A percentile compares a stretch with the other conserved stretches of the same genome.
phyloP scores from a whole-genome alignment of 2,113 vertebrate species.

The Engystomops pustulosus region DNA sequence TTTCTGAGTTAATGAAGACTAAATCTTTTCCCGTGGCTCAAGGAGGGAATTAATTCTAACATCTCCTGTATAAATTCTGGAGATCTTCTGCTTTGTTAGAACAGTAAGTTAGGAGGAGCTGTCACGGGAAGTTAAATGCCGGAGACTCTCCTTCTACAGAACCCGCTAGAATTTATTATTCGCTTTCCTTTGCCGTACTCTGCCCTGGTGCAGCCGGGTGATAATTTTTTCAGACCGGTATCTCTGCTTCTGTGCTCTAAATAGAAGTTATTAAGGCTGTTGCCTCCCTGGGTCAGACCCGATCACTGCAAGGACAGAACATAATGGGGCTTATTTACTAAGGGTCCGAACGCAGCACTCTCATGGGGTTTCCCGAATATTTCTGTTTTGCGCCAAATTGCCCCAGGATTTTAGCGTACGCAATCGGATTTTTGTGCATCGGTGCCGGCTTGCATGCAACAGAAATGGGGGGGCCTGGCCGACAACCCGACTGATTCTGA shows the following conservation, averaged over 20 bases:
- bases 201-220: background rate
- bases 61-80: background rate
- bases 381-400: no score
- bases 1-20: background rate
- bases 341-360: no score
- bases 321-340: no score
- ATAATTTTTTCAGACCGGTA: background rate
- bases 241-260: background rate
- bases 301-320: no score
- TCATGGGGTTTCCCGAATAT: no score
- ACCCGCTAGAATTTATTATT: background rate
- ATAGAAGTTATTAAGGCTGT: background rate
- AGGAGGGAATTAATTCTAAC: background rate
- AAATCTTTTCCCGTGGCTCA: background rate
- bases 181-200: background rate
- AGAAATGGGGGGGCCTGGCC: no score
- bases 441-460: no score
- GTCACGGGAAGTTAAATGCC: background rate
- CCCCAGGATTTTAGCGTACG: no score
- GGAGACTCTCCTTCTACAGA: background rate
- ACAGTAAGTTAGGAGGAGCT: background rate
- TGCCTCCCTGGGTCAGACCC: background rate
- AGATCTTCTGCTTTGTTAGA: background rate
- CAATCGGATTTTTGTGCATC: no score
- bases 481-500: no score